Conservation (phyloP, 2,888 invertebrate genomes). For the Ormia ochracea region DNA sequence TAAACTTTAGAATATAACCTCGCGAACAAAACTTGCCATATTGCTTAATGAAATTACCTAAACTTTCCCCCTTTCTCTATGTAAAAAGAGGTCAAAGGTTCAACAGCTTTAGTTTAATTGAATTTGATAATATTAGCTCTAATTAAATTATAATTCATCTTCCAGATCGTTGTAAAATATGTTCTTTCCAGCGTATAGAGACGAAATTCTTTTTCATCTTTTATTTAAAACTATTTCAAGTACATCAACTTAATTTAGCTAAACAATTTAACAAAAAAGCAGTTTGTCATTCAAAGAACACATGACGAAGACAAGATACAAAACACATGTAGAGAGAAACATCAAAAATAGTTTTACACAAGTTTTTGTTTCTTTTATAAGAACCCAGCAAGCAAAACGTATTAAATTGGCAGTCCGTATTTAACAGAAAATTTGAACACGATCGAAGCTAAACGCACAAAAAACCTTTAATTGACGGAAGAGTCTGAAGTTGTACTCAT, state of each 20-base stretch:
- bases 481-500: too few species aligned
- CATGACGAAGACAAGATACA: slow-evolving; percentile 9
- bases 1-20: too few species aligned
- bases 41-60: slow-evolving; percentile 2
- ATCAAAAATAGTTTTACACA: slow-evolving; percentile 4
- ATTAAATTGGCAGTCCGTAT: neutral
- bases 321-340: neutral
- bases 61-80: neutral
- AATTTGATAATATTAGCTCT: slow-evolving; percentile 1
- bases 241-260: slow-evolving; percentile 60
- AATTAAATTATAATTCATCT: slow-evolving; percentile 6
- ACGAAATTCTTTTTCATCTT: slow-evolving; percentile 8
- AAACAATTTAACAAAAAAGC: slow-evolving; percentile 45
- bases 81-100: slow-evolving; percentile 30
- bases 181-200: slow-evolving; percentile 35
- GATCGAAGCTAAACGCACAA: too few species aligned
- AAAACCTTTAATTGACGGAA: too few species aligned
- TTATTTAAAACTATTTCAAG: slow-evolving; percentile 57
- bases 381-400: slow-evolving; percentile 9
- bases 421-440: too few species aligned
- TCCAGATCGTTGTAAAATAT: neutral
- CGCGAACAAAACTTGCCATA: neutral
- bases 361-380: neutral
- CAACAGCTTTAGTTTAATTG: slow-evolving; percentile 14
- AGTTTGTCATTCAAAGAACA: slow-evolving; percentile 39